These are phyloP conservation scores for Dicerorhinus sumatrensis DNA, from an alignment of 2,113 vertebrate species.

Conservation along the genomic window DNA sequence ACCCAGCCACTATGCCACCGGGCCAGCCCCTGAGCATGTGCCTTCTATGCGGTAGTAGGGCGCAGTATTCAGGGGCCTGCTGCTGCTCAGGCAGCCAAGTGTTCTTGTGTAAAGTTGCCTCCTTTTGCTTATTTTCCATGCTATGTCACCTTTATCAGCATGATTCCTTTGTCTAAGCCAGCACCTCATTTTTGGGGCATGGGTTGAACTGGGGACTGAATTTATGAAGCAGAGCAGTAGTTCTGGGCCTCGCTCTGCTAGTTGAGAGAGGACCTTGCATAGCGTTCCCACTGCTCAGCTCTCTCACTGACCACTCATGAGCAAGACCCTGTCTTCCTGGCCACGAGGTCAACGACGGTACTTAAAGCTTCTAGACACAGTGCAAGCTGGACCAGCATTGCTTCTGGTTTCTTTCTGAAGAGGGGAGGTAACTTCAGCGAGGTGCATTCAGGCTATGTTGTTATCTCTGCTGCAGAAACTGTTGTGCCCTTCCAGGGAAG, in stretches of 20 bases:
- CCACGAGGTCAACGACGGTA: neutral
- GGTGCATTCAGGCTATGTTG: accelerated
- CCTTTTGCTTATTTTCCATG: neutral
- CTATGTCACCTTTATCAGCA: neutral
- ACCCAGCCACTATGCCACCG: too few species aligned
- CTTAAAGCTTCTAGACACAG: neutral
- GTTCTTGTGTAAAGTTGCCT: neutral
- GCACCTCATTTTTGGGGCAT: neutral
- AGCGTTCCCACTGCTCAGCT: accelerated
- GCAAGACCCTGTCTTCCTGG: neutral
- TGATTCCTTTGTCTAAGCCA: neutral
- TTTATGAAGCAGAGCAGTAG: neutral
- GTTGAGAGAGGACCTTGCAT: neutral
- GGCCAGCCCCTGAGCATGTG: too few species aligned
- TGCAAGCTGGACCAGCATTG: neutral
- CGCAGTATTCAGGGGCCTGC: neutral
- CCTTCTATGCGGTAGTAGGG: too few species aligned
- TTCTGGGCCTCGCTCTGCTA: neutral
- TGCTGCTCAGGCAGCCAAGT: accelerated
- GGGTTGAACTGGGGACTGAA: neutral
- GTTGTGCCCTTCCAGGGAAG: neutral
- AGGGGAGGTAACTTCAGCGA: too few species aligned
- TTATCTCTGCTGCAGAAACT: neutral
- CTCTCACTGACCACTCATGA: accelerated
- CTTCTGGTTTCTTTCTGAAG: neutral